These are phyloP conservation scores for Oscheius sp. DNA, from an alignment of 2,888 invertebrate species.

Conservation along the genomic window DNA sequence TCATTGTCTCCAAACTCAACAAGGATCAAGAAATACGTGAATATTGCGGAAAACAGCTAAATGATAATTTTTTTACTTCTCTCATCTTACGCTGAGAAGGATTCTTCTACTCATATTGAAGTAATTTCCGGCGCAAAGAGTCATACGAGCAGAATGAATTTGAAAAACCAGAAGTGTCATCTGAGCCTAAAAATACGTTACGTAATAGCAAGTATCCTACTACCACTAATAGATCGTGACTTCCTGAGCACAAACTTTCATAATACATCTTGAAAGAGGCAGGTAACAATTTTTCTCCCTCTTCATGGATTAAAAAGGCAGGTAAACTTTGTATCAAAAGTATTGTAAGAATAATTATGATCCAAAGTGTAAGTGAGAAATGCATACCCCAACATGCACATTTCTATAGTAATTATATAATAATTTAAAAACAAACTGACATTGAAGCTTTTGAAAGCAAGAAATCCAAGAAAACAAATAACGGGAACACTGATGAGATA, in stretches of 20 bases:
- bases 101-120: slow-evolving; percentile 54
- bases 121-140: slow-evolving; percentile 50
- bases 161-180: slow-evolving; percentile 53
- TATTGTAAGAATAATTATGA: slow-evolving; percentile 2
- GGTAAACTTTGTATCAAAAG: slow-evolving; percentile 5
- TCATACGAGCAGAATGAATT: slow-evolving; percentile 50
- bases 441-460: slow-evolving; percentile 17
- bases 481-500: slow-evolving; percentile 5
- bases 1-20: slow-evolving; percentile 24
- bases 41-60: slow-evolving; percentile 52
- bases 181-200: slow-evolving; percentile 39
- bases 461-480: slow-evolving; percentile 19
- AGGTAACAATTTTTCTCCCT: slow-evolving; percentile 8
- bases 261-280: slow-evolving; percentile 24
- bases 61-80: background rate
- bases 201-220: too few relatives aligned
- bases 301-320: slow-evolving; percentile 21
- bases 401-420: background rate
- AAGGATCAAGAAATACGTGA: slow-evolving; percentile 53
- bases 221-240: slow-evolving; percentile 13
- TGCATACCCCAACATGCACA: slow-evolving; percentile 27
- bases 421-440: background rate
- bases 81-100: slow-evolving; percentile 40
- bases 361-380: slow-evolving; percentile 15
- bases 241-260: slow-evolving; percentile 18